Percentiles rank a stretch among this genome's conserved stretches.
Conservation (phyloP, 2,888 invertebrate species). For the Blera fallax region DNA sequence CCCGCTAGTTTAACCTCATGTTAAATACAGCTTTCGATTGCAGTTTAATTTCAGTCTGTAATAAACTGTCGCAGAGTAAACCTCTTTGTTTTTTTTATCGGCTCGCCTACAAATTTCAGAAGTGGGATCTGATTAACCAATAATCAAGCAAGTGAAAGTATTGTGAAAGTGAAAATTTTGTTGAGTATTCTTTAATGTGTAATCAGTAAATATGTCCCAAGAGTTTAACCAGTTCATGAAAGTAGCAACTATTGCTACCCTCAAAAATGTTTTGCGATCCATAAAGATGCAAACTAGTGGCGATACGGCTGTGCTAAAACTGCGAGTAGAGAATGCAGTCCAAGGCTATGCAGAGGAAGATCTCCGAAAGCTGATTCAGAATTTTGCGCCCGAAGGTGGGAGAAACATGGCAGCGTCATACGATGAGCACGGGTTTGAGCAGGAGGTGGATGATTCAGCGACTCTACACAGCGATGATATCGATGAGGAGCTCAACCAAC, state of each 20-base stretch:
- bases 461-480: neutral
- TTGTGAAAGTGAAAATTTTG: too few relatives aligned
- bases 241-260: neutral
- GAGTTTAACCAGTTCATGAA: neutral
- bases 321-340: constrained; percentile 3
- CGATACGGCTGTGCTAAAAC: neutral
- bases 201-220: neutral
- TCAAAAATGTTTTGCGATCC: neutral
- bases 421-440: constrained; percentile 5
- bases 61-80: too few relatives aligned
- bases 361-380: neutral
- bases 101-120: too few relatives aligned
- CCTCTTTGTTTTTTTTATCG: too few relatives aligned
- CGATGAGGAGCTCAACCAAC: constrained; percentile 10
- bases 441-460: neutral
- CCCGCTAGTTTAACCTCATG: too few relatives aligned
- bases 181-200: neutral
- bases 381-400: neutral
- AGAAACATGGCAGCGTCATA: neutral
- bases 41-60: too few relatives aligned
- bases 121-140: too few relatives aligned
- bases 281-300: neutral
- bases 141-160: too few relatives aligned
- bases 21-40: too few relatives aligned
- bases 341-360: neutral